Conservation (phyloP, 2,888 invertebrate species). For the Abscondita cerata region DNA sequence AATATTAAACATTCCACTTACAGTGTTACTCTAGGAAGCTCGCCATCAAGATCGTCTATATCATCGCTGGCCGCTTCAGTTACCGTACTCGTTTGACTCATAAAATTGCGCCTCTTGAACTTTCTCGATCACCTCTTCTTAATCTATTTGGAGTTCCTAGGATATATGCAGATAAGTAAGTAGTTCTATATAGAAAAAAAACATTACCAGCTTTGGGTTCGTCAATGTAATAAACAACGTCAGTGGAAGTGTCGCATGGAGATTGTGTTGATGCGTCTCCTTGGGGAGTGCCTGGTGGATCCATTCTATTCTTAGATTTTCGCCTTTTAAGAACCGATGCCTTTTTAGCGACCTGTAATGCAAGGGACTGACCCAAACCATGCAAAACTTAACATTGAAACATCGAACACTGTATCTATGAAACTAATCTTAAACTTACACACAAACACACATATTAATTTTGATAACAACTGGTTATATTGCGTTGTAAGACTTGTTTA, state of each 20-base stretch:
- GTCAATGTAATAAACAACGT: conserved; percentile 71
- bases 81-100: conserved; percentile 71
- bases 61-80: conserved; percentile 75
- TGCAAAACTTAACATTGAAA: conserved; percentile 58
- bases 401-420: conserved; percentile 58
- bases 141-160: conserved; percentile 57
- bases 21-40: conserved; percentile 72
- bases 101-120: conserved; percentile 60
- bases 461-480: too few species aligned
- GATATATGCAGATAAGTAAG: conserved; percentile 28
- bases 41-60: conserved; percentile 67
- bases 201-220: conserved; percentile 66
- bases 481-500: too few species aligned
- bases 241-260: conserved; percentile 66
- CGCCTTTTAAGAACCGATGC: conserved; percentile 75
- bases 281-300: conserved; percentile 53
- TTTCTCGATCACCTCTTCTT: conserved; percentile 59
- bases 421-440: conserved; percentile 47
- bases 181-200: neutral
- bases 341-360: conserved; percentile 76
- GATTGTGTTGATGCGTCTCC: conserved; percentile 46
- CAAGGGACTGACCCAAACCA: conserved; percentile 69
- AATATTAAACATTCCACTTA: conserved; percentile 54
- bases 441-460: too few species aligned
- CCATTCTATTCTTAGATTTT: conserved; percentile 73